Conservation (phyloP, 2,797 vertebrate genomes). For the Anisognathus igniventris region DNA sequence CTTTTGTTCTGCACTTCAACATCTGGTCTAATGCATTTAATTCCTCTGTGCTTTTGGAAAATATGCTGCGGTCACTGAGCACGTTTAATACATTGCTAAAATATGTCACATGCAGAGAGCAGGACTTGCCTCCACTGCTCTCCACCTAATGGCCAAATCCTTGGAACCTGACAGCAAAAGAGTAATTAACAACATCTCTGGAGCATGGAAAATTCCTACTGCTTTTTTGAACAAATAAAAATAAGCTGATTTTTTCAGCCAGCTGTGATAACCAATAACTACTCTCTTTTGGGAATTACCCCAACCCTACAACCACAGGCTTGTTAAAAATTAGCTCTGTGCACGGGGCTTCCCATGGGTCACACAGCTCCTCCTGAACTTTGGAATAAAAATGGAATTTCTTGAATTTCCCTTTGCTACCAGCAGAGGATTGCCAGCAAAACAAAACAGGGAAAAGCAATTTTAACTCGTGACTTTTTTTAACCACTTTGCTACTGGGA, state of each 20-base stretch:
- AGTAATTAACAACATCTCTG: background rate
- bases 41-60: slow-evolving; percentile 60
- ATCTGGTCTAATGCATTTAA: slow-evolving; percentile 53
- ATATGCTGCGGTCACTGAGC: slow-evolving; percentile 53
- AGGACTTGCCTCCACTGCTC: background rate
- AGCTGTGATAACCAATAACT: background rate
- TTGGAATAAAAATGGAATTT: background rate
- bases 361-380: background rate
- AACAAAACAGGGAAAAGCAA: background rate
- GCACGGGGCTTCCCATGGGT: background rate
- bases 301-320: background rate
- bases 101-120: background rate
- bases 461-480: background rate
- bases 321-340: slow-evolving; percentile 16
- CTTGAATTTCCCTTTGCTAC: background rate
- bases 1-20: slow-evolving; percentile 44
- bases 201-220: background rate
- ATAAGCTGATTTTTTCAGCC: background rate
- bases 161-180: background rate
- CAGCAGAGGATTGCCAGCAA: background rate
- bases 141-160: background rate
- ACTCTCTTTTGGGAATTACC: background rate
- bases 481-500: background rate
- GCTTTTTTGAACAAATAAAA: background rate
- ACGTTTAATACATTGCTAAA: slow-evolving; percentile 40